These are phyloP conservation scores for Lasioglossum baleicum DNA, from an alignment of 1,140 invertebrate genomes.

Conservation along the genomic window DNA sequence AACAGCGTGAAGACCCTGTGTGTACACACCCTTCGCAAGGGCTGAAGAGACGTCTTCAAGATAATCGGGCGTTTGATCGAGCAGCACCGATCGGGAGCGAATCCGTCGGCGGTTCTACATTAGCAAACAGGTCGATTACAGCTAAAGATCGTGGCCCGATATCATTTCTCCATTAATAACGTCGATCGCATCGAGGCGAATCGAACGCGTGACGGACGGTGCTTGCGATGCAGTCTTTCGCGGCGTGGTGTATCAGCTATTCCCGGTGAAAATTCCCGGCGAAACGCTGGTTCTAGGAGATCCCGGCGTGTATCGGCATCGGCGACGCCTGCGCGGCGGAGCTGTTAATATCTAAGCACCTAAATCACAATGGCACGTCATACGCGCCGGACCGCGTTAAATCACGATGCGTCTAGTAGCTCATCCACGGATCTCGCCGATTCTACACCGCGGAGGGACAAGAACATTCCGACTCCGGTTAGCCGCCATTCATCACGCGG, in stretches of 20 bases:
- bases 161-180: constrained; percentile 23
- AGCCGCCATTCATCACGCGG: constrained; percentile 54
- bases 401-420: constrained; percentile 49
- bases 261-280: background rate
- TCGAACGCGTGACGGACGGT: constrained; percentile 16
- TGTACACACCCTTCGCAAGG: no score
- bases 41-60: no score
- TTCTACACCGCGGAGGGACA: constrained; percentile 46
- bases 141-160: background rate
- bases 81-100: background rate
- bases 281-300: constrained; percentile 4
- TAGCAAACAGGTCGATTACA: background rate
- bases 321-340: no score
- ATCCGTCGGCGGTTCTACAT: background rate
- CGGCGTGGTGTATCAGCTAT: background rate
- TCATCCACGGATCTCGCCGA: constrained; percentile 40
- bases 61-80: no score
- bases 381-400: constrained; percentile 46
- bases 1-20: no score
- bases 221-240: constrained; percentile 22
- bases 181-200: background rate
- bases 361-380: constrained; percentile 54
- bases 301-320: constrained; percentile 12
- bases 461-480: constrained; percentile 52
- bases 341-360: constrained; percentile 42